Base-by-base conservation (phyloP, 2,888 invertebrate species). In the Leptopterna dolabrata region DNA sequence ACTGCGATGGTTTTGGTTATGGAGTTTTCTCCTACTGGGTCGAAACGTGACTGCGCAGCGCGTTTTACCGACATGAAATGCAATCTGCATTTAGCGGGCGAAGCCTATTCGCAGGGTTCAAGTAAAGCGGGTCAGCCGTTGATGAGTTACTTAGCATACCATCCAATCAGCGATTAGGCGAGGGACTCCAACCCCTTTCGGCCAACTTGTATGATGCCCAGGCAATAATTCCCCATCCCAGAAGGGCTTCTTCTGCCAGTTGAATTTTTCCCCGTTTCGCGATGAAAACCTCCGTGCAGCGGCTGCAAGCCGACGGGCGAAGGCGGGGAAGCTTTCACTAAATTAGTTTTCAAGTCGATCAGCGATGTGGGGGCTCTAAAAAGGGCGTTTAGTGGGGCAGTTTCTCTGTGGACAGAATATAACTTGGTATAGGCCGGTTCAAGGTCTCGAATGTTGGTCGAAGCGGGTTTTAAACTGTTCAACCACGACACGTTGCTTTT, bases 121-220 rank as follows among this genome's bases (percentile, higher is more conserved):
- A 78, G 78, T 78, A 45, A n/a, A 29, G 78, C 45, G 24, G 70
- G 83, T 63, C 71, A 63, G 45, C 19, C 29, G 83, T 19, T 83
- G 70, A 83, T 83, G 83, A 83, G 83, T 83, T 71, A 70, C 83
- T 83, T 83, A 83, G 83, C 83, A 83, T 83, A 70, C 83, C 83
- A 83, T 83, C 83, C 83, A 83, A 83, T 83, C 83, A 83, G 63
- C 30, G 30, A 16, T 19, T 24, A 27, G 71, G 19, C 4, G 71
- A 71, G 27, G 51, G 7, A 30, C 41, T 19, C 19, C 63, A 27
- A 1, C 63, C 11, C 24, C 63, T 24, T 16, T 13, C 63, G 24
- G 13, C 63, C 63, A 27, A 63, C 36, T 36, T 73, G 36, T 73
- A 36, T 73, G 73, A 63, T 63, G 63, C 63, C 24, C 63, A 19